Base-by-base conservation (phyloP, 2,797 vertebrate genomes). In the Coregonus ussuriensis region DNA sequence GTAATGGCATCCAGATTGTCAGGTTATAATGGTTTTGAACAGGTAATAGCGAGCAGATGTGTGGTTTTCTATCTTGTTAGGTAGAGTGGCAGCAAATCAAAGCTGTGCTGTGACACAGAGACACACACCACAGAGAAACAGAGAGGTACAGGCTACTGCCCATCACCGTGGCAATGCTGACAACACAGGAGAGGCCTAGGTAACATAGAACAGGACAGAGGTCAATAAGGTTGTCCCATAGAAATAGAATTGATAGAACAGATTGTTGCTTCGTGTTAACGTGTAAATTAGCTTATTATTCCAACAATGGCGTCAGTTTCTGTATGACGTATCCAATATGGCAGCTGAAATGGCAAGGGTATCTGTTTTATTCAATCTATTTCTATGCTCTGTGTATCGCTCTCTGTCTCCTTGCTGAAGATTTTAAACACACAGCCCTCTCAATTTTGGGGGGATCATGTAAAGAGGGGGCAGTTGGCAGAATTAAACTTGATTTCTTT, bases 401-500 rank as follows among this genome's bases (percentile, higher is more conserved):
- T 47, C 71, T 54, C 70, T 52, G 66, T 35, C 66, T 33, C 66
- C 31, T 29, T 71, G 41, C 21, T 53, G 51, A 35, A 68, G 14
- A 15, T 33, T 72, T 25, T 52, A 29, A 53, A 72, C 70, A 71
- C 21, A 71, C 70, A 53, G 70, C 25, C 15, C 25, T 71, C 41
- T 51, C 16, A n/a, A 51, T 71, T 47, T n/a, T 47, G 25, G 16
- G 47, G 31, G 14, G 62, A 70, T 79, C 79, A 70, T 77, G 29
- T 88, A 86, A 63, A 83, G 81, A 84, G 81, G 59, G 81, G 89
- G 59, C 69, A 47, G 9, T 47, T 47, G 41, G 9, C 41, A 77
- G 84, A 83, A 76, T 85, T 21, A 72, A 85, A 82, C 79, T 83
- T 84, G 71, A 90, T 88, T 69, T 87, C 82, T 91, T 93, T 91